These are phyloP conservation scores for Tipula lateralis DNA, from an alignment of 2,888 invertebrate genomes.

Conservation along the genomic window DNA sequence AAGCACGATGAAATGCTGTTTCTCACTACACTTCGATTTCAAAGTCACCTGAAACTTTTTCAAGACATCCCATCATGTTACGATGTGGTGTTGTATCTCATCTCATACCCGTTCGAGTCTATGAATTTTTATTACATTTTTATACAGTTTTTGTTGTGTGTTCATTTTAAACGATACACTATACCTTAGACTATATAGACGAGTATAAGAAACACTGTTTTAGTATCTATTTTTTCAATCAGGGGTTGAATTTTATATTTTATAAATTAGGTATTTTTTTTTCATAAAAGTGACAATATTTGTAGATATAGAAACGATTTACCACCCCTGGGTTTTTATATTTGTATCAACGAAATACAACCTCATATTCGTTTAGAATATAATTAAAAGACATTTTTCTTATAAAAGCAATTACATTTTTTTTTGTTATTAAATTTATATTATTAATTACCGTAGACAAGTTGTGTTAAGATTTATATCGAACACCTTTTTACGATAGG, in stretches of 20 bases:
- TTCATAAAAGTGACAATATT: background rate
- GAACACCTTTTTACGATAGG: conserved; percentile 11
- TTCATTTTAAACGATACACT: background rate
- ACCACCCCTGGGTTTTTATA: background rate
- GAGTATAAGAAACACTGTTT: background rate
- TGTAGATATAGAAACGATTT: background rate
- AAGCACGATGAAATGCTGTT: background rate
- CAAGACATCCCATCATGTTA: background rate
- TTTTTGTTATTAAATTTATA: background rate
- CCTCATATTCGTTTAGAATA: background rate
- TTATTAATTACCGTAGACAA: background rate
- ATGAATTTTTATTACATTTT: background rate
- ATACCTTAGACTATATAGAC: background rate
- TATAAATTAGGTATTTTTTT: background rate
- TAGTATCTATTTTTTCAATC: background rate
- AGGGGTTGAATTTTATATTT: background rate
- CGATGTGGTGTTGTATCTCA: background rate
- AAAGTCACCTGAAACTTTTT: conserved; percentile 9
- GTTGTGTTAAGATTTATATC: background rate
- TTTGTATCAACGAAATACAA: background rate
- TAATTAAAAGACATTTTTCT: conserved; percentile 12
- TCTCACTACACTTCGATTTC: background rate
- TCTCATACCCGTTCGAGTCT: background rate
- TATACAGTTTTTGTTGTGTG: background rate
- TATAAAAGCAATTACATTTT: background rate